Conservation (phyloP, 2,888 invertebrate species). For the Nudaria mundana region DNA sequence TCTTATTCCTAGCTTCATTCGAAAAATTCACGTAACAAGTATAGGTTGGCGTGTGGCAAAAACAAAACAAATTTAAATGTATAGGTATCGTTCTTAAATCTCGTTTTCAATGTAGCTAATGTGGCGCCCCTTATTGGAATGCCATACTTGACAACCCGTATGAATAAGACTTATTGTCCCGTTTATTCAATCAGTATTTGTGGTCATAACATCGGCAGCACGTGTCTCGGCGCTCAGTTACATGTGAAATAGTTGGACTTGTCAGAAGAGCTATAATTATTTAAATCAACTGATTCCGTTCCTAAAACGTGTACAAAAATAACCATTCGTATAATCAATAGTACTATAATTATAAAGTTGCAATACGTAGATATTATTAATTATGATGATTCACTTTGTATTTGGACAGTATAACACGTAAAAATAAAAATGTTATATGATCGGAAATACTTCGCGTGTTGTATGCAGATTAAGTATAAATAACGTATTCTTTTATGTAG, state of each 20-base stretch:
- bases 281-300: background rate
- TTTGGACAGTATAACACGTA: too few relatives aligned
- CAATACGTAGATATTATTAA: background rate
- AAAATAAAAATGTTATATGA: too few relatives aligned
- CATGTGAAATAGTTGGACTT: slow-evolving; percentile 7
- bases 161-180: slow-evolving; percentile 3
- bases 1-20: too few relatives aligned
- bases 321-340: background rate
- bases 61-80: too few relatives aligned
- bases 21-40: too few relatives aligned
- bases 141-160: too few relatives aligned
- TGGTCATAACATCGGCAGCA: slow-evolving; percentile 12
- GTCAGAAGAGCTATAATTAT: slow-evolving; percentile 6
- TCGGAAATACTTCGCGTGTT: too few relatives aligned
- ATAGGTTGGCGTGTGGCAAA: too few relatives aligned
- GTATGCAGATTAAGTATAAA: background rate
- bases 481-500: background rate
- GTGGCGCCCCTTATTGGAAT: too few relatives aligned
- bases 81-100: too few relatives aligned
- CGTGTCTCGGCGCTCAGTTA: slow-evolving; percentile 11
- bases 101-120: too few relatives aligned
- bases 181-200: background rate
- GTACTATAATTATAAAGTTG: background rate
- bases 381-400: too few relatives aligned
- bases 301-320: background rate